phyloP scores from a whole-genome alignment of 2,113 vertebrate genomes.

The Pantherophis guttatus region DNA sequence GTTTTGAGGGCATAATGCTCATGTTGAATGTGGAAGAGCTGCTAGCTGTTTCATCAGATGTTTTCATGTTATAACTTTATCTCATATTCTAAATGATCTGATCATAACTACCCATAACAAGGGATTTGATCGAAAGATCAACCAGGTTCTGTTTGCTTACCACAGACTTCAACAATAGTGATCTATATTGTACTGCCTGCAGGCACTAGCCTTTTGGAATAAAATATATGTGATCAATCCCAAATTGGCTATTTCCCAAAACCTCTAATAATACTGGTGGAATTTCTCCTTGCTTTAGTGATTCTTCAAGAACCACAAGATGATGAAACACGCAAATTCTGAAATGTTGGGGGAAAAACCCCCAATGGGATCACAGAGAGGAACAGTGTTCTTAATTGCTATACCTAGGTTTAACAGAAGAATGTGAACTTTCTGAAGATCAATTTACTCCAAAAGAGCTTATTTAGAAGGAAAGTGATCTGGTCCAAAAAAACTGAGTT shows the following conservation, averaged over 20 bases:
- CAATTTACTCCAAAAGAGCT: not conserved
- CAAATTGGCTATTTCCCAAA: not conserved
- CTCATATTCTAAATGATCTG: not conserved
- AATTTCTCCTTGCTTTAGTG: not conserved
- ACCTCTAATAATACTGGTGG: not conserved
- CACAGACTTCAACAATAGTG: not conserved
- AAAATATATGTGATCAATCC: not conserved
- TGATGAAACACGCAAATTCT: not conserved
- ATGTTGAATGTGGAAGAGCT: not conserved
- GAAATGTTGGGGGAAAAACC: not conserved
- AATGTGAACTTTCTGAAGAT: not conserved
- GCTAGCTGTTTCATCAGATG: not conserved
- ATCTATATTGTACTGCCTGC: not conserved
- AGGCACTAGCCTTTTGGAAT: not conserved
- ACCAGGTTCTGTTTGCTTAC: not conserved
- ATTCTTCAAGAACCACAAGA: not conserved
- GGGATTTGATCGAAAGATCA: not conserved
- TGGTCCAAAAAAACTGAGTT: not conserved
- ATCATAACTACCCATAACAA: not conserved
- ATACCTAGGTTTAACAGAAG: not conserved
- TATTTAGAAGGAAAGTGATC: not conserved
- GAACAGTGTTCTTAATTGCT: not conserved
- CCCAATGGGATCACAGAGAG: not conserved
- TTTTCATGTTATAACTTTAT: not conserved
- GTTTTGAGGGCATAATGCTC: not conserved